Evolutionary conservation across 2,113 vertebrate species (phyloP).

Genomic region (Bungarus multicinctus): DNA sequence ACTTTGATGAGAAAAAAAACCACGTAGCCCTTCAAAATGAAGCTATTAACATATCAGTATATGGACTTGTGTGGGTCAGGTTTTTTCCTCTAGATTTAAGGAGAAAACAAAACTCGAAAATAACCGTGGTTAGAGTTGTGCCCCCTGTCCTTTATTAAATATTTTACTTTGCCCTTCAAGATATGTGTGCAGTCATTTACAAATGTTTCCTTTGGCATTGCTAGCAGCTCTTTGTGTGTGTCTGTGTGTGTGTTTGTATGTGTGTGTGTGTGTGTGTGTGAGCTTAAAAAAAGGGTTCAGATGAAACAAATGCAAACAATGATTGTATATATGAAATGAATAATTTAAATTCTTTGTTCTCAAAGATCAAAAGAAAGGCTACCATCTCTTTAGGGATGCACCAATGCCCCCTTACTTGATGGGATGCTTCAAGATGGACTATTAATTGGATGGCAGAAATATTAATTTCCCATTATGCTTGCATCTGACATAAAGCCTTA

Average conservation of each 20-base stretch:
- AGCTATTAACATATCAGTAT: background rate
- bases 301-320: background rate
- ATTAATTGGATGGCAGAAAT: background rate
- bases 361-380: background rate
- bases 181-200: rapidly evolving
- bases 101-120: conserved; percentile 7
- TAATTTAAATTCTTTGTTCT: background rate
- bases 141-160: background rate
- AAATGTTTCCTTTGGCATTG: background rate
- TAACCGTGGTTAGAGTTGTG: conserved; percentile 10
- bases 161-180: background rate
- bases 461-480: background rate
- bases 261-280: too few relatives aligned
- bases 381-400: background rate
- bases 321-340: background rate
- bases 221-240: background rate
- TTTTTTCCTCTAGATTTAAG: background rate
- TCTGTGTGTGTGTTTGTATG: too few relatives aligned
- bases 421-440: background rate
- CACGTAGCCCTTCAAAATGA: background rate
- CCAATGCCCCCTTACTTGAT: background rate
- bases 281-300: background rate
- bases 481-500: background rate
- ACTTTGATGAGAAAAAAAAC: background rate
- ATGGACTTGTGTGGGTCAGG: background rate